Conservation (phyloP, 2,797 vertebrate genomes). For the Spinibarbus caldwelli region DNA sequence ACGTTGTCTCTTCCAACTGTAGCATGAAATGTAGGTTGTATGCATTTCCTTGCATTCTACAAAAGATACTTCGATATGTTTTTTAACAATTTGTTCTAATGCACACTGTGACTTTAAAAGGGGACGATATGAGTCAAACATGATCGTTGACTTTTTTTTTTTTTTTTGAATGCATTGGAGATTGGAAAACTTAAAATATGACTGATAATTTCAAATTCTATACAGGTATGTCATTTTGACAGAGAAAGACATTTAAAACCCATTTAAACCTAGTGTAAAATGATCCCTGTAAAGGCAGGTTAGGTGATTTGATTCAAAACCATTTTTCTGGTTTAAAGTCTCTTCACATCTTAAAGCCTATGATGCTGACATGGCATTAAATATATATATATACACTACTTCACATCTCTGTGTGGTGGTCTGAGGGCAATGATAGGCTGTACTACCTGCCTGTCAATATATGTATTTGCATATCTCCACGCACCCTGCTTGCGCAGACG, state of each 20-base stretch:
- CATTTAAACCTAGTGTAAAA: not conserved
- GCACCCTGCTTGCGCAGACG: too few species aligned
- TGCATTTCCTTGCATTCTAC: not conserved
- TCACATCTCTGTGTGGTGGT: too few species aligned
- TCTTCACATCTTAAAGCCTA: not conserved
- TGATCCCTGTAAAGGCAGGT: not conserved
- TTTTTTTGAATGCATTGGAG: not conserved
- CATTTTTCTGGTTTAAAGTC: not conserved
- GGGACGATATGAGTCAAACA: not conserved
- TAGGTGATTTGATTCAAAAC: not conserved
- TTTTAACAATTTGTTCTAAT: not conserved
- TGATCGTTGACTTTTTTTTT: not conserved
- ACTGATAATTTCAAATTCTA: not conserved
- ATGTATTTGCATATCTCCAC: too few species aligned
- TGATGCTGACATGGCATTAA: too few species aligned
- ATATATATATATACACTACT: too few species aligned
- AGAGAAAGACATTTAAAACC: not conserved
- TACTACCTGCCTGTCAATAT: too few species aligned
- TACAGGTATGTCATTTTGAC: not conserved
- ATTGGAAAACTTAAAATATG: not conserved
- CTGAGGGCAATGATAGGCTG: too few species aligned
- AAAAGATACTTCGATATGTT: not conserved
- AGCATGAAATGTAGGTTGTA: constrained; percentile 6
- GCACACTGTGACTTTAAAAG: not conserved
- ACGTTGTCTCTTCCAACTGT: constrained; percentile 14